phyloP scores from a whole-genome alignment of 2,888 invertebrate genomes.

The Clitarchus hookeri region DNA sequence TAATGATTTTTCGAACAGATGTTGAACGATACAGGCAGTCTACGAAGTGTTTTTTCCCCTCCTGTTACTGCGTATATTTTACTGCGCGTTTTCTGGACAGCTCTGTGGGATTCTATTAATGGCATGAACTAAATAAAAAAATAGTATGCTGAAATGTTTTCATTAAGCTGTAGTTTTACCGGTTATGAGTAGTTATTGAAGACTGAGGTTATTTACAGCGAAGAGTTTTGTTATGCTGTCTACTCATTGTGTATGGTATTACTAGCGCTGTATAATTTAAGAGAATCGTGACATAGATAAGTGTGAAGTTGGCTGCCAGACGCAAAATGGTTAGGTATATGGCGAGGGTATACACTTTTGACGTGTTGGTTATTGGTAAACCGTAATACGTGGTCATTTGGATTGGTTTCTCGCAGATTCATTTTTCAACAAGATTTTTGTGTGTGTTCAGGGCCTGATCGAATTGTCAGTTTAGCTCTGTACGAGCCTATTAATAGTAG shows the following conservation, averaged over 20 bases:
- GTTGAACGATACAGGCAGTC: background rate
- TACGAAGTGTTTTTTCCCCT: background rate
- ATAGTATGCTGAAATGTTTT: slow-evolving; percentile 2
- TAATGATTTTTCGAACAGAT: slow-evolving; percentile 18
- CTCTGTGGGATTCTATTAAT: background rate
- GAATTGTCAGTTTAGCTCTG: too few species aligned
- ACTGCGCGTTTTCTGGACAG: background rate
- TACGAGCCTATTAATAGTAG: too few species aligned
- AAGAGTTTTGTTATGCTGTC: background rate
- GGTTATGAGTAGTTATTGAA: slow-evolving; percentile 32
- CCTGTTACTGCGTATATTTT: background rate
- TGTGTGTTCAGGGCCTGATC: too few species aligned
- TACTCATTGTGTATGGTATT: background rate
- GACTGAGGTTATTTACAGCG: slow-evolving; percentile 38
- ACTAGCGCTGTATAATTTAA: background rate
- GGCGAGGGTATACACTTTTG: background rate
- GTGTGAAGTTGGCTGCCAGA: background rate
- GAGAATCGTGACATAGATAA: slow-evolving; percentile 10
- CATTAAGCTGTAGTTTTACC: slow-evolving; percentile 31
- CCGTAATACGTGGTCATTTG: too few species aligned
- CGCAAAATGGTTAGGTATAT: background rate
- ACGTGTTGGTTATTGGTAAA: too few species aligned
- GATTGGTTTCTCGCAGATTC: too few species aligned
- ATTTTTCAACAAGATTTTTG: too few species aligned
- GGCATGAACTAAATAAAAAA: background rate